These are phyloP conservation scores for Madoqua kirkii DNA, from an alignment of 2,113 vertebrate species.

Conservation along the genomic window DNA sequence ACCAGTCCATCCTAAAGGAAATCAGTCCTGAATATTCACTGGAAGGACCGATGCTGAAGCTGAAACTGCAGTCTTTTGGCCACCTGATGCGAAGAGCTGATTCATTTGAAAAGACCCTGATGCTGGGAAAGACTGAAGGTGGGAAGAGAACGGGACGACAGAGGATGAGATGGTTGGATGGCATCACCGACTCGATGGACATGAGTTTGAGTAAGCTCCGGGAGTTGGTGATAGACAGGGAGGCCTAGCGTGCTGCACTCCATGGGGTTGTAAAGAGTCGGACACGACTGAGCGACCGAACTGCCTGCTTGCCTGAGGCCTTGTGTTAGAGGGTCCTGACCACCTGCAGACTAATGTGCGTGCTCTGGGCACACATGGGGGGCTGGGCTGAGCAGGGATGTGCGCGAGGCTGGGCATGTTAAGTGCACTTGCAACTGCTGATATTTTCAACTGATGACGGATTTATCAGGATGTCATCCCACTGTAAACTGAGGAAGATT, in stretches of 20 bases:
- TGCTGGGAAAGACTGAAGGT: fast-evolving
- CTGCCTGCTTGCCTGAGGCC: not conserved
- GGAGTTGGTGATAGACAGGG: not conserved
- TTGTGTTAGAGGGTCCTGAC: no score
- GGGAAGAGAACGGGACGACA: not conserved
- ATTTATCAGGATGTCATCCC: no score
- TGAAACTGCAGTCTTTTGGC: not conserved
- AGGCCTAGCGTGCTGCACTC: not conserved
- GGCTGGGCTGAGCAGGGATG: no score
- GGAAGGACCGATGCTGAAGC: not conserved
- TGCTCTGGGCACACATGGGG: no score
- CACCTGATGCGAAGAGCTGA: fast-evolving
- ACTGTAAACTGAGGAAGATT: no score
- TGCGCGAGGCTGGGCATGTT: no score
- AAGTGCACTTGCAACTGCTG: no score
- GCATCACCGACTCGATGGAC: not conserved
- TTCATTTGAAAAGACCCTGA: not conserved
- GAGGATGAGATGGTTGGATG: not conserved
- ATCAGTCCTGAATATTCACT: fast-evolving
- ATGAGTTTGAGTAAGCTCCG: fast-evolving
- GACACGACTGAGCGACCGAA: not conserved
- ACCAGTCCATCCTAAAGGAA: not conserved
- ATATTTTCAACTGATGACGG: no score
- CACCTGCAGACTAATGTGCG: no score
- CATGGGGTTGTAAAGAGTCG: fast-evolving